Evolutionary conservation across 1,140 invertebrate genomes (phyloP), one percentile per base, ranked within the genome.

Genomic region (Drosophila ercepeae): DNA sequence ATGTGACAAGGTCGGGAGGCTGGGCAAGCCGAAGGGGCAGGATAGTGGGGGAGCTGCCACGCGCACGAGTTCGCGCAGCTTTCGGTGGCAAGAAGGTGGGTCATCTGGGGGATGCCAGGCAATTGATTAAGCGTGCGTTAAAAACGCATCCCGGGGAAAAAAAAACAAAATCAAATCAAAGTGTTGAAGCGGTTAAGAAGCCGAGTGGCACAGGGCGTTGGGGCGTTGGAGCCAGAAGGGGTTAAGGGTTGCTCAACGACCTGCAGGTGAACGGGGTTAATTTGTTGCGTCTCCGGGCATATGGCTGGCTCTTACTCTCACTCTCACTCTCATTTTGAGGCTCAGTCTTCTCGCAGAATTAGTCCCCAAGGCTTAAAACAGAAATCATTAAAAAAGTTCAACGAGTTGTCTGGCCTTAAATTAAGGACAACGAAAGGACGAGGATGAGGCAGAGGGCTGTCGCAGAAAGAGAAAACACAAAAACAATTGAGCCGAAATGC

Each of bases 111-210:
- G 45, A 9, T 25, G 25, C 19, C 63, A 19, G 48, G 53, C 68
- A 76, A 81, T 82, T 82, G 78, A 82, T 82, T 81, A 82, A 75
- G 51, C 77, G 57, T 73, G 58, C 44, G 63, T 75, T 74, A 64
- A 74, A 59, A 59, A 46, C 29, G 41, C 18, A 44, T 54, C 67
- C 41, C 27, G 39, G 53, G 44, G 14, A 42, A 58, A 55, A 63
- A 55, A 44, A 42, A 64, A 51, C 34, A 48, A 77, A 88, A 88
- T 88, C 82, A 88, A 86, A 86, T 86, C 77, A 88, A 88, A 86
- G 82, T 86, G 82, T 82, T 86, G 82, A 86, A 88, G 82, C 82
- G 76, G 76, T 67, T 84, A 84, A 84, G 81, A 81, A 53, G 73
- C 27, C 11, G 51, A 11, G 14, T 4, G 18, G 52, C 27, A 48